Evolutionary conservation across 2,888 invertebrate species (phyloP).

Genomic region (Bombyx huttoni): DNA sequence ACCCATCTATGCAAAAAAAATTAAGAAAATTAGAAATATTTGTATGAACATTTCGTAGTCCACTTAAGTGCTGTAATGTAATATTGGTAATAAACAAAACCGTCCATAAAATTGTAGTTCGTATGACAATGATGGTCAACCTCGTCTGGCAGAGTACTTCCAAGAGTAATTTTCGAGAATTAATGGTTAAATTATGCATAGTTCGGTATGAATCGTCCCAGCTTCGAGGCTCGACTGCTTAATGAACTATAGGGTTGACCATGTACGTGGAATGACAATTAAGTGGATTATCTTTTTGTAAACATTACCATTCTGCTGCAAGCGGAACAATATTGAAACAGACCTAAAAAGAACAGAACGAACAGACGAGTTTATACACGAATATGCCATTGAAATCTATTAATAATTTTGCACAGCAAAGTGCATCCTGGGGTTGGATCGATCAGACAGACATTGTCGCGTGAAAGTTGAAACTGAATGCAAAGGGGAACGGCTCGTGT

Average conservation of each 20-base stretch:
- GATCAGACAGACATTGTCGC: conserved; percentile 24
- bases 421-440: conserved; percentile 36
- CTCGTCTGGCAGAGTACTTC: conserved; percentile 53
- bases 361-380: no score
- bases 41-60: no score
- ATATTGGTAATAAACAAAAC: background rate
- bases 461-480: conserved; percentile 27
- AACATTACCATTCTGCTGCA: conserved; percentile 20
- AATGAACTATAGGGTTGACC: conserved; percentile 45
- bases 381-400: conserved; percentile 20
- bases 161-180: conserved; percentile 60
- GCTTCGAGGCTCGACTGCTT: conserved; percentile 47
- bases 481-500: conserved; percentile 25
- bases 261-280: conserved; percentile 31
- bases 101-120: conserved; percentile 11
- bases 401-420: conserved; percentile 29
- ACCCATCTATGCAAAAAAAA: no score
- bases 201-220: conserved; percentile 58
- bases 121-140: conserved; percentile 44
- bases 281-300: conserved; percentile 32
- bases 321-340: background rate
- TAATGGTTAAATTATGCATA: conserved; percentile 67
- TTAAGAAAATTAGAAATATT: no score
- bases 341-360: conserved; percentile 1
- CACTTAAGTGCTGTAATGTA: background rate